Evolutionary conservation across 2,888 invertebrate species (phyloP).

Genomic region (Diachrysia chrysitis): DNA sequence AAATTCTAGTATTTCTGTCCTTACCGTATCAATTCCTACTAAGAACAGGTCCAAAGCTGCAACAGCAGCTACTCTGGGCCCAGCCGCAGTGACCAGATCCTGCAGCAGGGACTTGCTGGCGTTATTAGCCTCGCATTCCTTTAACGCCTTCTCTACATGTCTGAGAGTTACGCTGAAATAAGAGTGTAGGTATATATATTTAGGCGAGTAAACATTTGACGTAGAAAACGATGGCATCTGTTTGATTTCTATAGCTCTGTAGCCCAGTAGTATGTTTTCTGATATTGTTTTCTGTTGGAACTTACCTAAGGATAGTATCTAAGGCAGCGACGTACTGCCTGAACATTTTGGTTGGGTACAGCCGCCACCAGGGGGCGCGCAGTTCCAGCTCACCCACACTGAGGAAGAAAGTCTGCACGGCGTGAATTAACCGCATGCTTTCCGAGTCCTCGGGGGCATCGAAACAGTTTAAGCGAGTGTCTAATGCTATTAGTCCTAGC

Average conservation of each 20-base stretch:
- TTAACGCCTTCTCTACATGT: slow-evolving; percentile 90
- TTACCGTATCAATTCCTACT: slow-evolving; percentile 94
- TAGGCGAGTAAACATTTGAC: not conserved
- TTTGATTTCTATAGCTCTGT: no score
- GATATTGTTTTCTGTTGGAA: no score
- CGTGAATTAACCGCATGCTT: slow-evolving; percentile 91
- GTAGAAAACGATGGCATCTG: no score
- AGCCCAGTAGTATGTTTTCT: no score
- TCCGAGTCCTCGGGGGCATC: slow-evolving; percentile 88
- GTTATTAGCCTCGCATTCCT: slow-evolving; percentile 71
- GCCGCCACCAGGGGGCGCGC: slow-evolving; percentile 91
- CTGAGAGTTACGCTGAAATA: slow-evolving; percentile 90
- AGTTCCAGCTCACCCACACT: slow-evolving; percentile 91
- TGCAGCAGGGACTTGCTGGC: slow-evolving; percentile 90
- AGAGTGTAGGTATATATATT: not conserved
- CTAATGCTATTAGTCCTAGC: slow-evolving; percentile 91
- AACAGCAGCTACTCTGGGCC: slow-evolving; percentile 91
- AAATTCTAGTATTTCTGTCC: slow-evolving; percentile 43
- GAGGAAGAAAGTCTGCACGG: slow-evolving; percentile 91
- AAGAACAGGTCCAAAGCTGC: slow-evolving; percentile 93
- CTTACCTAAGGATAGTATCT: slow-evolving; percentile 91
- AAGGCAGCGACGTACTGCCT: slow-evolving; percentile 90
- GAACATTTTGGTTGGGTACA: slow-evolving; percentile 91
- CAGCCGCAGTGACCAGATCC: slow-evolving; percentile 89
- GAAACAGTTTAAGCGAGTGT: slow-evolving; percentile 91